phyloP scores from a whole-genome alignment of 2,797 vertebrate genomes.

The Esox lucius region DNA sequence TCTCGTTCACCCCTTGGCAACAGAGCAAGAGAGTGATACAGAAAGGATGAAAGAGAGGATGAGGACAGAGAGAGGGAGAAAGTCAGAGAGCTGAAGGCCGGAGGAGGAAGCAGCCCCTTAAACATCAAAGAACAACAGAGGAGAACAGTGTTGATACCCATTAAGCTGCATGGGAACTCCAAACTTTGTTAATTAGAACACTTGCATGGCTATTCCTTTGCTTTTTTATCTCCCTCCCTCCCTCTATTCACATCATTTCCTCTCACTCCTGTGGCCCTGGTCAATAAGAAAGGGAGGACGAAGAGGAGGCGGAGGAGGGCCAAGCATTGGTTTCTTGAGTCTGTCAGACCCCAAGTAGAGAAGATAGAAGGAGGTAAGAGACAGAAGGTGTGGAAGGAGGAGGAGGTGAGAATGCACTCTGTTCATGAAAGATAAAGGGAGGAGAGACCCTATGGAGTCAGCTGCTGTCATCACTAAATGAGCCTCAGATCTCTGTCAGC shows the following conservation, averaged over 20 bases:
- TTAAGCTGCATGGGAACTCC: too few species aligned
- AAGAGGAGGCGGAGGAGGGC: slow-evolving; percentile 21
- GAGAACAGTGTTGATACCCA: background rate
- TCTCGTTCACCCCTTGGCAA: background rate
- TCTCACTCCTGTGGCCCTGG: too few species aligned
- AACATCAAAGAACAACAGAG: background rate
- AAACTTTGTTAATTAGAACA: too few species aligned
- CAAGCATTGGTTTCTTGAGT: slow-evolving; percentile 15
- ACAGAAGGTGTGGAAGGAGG: slow-evolving; percentile 37
- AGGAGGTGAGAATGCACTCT: slow-evolving; percentile 44
- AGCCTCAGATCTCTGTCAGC: slow-evolving; percentile 66
- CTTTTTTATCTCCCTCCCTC: too few species aligned
- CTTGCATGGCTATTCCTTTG: too few species aligned
- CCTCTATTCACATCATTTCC: too few species aligned
- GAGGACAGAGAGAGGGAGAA: background rate
- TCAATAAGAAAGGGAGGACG: too few species aligned
- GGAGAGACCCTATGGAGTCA: slow-evolving; percentile 67
- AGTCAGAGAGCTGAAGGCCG: background rate
- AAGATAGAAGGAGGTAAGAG: slow-evolving; percentile 32
- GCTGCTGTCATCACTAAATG: slow-evolving; percentile 74
- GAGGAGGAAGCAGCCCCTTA: background rate
- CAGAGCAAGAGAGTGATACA: background rate
- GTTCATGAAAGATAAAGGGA: slow-evolving; percentile 16
- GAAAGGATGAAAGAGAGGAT: slow-evolving; percentile 51
- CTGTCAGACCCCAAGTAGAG: slow-evolving; percentile 12